Evolutionary conservation across 2,888 invertebrate species (phyloP).

Genomic region (Rhodophaea formosa): DNA sequence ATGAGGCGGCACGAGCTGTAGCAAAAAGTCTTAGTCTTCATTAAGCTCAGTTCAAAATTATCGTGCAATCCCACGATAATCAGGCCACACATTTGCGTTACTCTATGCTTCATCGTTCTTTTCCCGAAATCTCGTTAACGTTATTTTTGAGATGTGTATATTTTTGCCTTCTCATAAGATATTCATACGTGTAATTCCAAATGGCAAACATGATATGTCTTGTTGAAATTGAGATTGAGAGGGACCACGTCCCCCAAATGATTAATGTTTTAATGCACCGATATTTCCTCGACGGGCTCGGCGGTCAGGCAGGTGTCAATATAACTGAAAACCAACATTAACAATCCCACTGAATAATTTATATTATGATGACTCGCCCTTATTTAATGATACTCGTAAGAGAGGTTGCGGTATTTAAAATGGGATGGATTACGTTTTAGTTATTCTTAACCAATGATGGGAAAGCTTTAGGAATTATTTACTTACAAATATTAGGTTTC

Average conservation of each 20-base stretch:
- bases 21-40: too few species aligned
- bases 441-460: too few species aligned
- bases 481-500: too few species aligned
- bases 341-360: slow-evolving; percentile 41
- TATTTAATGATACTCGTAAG: slow-evolving; percentile 26
- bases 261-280: slow-evolving; percentile 27
- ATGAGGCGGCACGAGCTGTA: too few species aligned
- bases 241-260: slow-evolving; percentile 23
- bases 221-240: slow-evolving; percentile 16
- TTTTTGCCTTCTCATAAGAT: background rate
- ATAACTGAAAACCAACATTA: slow-evolving; percentile 40
- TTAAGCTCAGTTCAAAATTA: too few species aligned
- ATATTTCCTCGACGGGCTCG: slow-evolving; percentile 8
- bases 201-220: background rate
- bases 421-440: background rate
- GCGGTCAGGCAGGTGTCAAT: slow-evolving; percentile 39
- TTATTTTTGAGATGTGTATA: background rate
- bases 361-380: slow-evolving; percentile 34
- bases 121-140: too few species aligned
- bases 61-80: too few species aligned
- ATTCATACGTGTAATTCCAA: background rate
- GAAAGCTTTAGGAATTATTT: too few species aligned
- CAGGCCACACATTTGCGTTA: too few species aligned
- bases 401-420: slow-evolving; percentile 13
- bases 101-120: too few species aligned